These are phyloP conservation scores for Schizotus pectinicornis DNA, from an alignment of 2,888 invertebrate genomes.

Conservation along the genomic window DNA sequence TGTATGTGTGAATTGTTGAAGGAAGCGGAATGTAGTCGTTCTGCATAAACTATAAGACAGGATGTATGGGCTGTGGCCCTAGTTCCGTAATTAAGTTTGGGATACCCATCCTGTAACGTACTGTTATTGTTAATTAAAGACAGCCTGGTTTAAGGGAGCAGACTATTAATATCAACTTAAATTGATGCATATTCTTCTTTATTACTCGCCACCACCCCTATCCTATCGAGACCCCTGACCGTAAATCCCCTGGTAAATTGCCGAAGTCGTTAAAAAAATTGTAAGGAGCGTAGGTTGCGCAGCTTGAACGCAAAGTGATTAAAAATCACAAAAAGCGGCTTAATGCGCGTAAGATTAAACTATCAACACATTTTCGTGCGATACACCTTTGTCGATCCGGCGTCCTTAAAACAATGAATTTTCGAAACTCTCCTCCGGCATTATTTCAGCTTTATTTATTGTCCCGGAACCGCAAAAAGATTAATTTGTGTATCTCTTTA, in stretches of 20 bases:
- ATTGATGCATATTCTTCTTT: constrained; percentile 33
- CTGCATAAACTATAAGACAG: constrained; percentile 3
- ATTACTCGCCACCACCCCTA: constrained; percentile 9
- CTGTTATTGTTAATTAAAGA: constrained; percentile 45
- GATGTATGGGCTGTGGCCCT: not conserved
- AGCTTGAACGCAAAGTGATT: constrained; percentile 10
- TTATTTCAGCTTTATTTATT: constrained; percentile 18
- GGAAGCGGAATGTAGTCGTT: constrained; percentile 7
- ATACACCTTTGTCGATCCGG: not conserved
- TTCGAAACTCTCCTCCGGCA: not conserved
- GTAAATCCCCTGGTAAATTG: constrained; percentile 14
- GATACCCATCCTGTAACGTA: constrained; percentile 40
- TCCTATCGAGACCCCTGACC: not conserved
- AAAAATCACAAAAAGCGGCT: not conserved
- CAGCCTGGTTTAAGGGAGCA: constrained; percentile 28
- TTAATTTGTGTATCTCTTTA: constrained; percentile 33
- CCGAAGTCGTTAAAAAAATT: constrained; percentile 11
- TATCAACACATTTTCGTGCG: not conserved
- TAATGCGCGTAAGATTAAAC: not conserved
- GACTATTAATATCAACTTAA: constrained; percentile 37
- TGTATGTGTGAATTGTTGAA: constrained; percentile 2
- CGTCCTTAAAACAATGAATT: not conserved
- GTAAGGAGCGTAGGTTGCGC: not conserved
- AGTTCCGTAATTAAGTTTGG: constrained; percentile 31
- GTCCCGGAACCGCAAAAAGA: constrained; percentile 20